Evolutionary conservation across 2,113 vertebrate genomes (phyloP).

Genomic region (Centropristis striata): DNA sequence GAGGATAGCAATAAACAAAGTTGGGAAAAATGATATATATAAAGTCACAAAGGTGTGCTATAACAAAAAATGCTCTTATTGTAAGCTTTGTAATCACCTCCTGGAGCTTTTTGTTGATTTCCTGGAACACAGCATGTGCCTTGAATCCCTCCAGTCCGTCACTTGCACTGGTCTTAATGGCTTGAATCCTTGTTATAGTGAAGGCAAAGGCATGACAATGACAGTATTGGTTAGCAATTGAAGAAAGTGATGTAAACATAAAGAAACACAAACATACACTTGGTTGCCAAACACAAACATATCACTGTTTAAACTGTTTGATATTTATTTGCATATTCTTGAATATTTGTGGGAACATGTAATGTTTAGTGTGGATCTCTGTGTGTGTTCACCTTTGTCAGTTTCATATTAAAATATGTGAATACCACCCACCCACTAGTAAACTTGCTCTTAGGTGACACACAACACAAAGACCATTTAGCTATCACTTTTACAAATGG

Average conservation of each 20-base stretch:
- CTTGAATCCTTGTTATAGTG: constrained; percentile 75
- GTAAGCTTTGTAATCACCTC: constrained; percentile 84
- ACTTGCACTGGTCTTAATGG: constrained; percentile 83
- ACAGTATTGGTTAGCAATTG: neutral
- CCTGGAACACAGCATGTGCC: constrained; percentile 91
- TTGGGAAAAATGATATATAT: too few species aligned
- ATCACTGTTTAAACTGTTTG: too few species aligned
- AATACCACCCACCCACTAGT: neutral
- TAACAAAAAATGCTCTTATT: too few species aligned
- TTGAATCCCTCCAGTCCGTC: constrained; percentile 90
- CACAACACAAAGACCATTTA: neutral
- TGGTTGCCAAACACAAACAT: too few species aligned
- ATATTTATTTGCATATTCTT: too few species aligned
- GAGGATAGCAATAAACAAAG: too few species aligned
- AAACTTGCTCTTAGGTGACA: neutral
- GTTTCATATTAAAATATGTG: neutral
- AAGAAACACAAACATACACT: neutral
- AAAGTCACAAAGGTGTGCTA: too few species aligned
- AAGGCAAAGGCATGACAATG: neutral
- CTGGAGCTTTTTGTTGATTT: constrained; percentile 95
- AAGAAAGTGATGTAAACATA: neutral
- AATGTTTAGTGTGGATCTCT: neutral
- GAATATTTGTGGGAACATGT: neutral
- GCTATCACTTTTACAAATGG: neutral
- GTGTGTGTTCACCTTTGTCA: neutral